Evolutionary conservation across 2,113 vertebrate genomes (phyloP).

Genomic region (Vidua macroura): DNA sequence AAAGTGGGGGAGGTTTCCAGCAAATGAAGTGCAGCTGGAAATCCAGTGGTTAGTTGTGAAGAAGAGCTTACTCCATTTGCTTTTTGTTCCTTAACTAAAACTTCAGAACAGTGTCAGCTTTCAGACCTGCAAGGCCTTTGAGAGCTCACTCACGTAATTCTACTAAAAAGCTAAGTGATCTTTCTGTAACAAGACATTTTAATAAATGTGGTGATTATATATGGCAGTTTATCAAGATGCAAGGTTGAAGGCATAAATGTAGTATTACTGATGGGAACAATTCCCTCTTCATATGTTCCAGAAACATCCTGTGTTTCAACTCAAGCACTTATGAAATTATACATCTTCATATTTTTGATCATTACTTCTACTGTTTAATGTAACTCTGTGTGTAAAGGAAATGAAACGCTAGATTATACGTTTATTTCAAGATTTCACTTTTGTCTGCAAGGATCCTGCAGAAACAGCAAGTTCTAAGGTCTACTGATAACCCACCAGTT

Average conservation of each 20-base stretch:
- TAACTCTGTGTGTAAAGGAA: neutral
- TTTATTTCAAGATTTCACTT: neutral
- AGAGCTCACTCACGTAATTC: neutral
- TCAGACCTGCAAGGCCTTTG: neutral
- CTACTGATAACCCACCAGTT: neutral
- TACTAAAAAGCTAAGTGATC: neutral
- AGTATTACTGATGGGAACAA: neutral
- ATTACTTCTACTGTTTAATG: neutral
- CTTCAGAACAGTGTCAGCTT: neutral
- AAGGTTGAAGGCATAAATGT: neutral
- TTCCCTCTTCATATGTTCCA: neutral
- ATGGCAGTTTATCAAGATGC: neutral
- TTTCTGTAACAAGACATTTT: neutral
- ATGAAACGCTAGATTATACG: fast-evolving
- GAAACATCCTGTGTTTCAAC: neutral
- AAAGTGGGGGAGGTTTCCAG: neutral
- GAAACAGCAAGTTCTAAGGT: neutral
- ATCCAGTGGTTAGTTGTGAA: neutral
- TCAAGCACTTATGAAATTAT: neutral
- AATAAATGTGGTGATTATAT: neutral
- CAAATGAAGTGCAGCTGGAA: neutral
- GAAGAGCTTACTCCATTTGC: neutral
- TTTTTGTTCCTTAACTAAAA: neutral
- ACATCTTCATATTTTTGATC: neutral
- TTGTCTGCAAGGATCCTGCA: neutral